Conservation (phyloP, 2,888 invertebrate genomes). For the Zhengitettix transpicula region DNA sequence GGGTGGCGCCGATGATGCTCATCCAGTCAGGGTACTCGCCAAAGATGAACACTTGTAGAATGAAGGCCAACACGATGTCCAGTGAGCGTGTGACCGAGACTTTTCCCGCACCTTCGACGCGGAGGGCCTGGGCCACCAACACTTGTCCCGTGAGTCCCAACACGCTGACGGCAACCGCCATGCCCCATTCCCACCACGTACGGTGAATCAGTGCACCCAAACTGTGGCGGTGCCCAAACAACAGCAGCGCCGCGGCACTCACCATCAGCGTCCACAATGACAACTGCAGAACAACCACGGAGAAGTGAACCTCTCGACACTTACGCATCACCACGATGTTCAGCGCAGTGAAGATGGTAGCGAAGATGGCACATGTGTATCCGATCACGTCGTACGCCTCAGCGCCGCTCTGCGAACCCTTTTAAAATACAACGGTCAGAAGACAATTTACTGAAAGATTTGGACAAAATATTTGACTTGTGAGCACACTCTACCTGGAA, state of each 20-base stretch:
- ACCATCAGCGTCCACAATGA: slow-evolving; percentile 26
- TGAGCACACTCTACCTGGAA: slow-evolving; percentile 16
- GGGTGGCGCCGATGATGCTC: slow-evolving; percentile 24
- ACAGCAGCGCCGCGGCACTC: slow-evolving; percentile 20
- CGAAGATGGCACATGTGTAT: slow-evolving; percentile 26
- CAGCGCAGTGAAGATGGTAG: slow-evolving; percentile 28
- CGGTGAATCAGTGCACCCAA: slow-evolving; percentile 15
- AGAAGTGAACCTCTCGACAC: slow-evolving; percentile 29
- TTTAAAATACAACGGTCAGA: not conserved
- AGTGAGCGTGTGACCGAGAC: slow-evolving; percentile 30
- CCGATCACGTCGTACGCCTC: slow-evolving; percentile 26
- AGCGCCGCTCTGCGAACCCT: slow-evolving; percentile 8
- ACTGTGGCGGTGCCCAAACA: slow-evolving; percentile 11
- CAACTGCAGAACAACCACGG: slow-evolving; percentile 27
- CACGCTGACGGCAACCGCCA: slow-evolving; percentile 11
- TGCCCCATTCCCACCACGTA: slow-evolving; percentile 21
- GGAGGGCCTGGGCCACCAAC: slow-evolving; percentile 27
- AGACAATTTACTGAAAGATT: no score
- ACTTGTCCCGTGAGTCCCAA: slow-evolving; percentile 15
- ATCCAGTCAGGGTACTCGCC: slow-evolving; percentile 26
- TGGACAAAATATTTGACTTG: not conserved
- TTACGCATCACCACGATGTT: slow-evolving; percentile 31
- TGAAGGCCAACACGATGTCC: slow-evolving; percentile 29
- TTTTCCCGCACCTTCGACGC: slow-evolving; percentile 29
- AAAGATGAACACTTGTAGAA: slow-evolving; percentile 25